These are phyloP conservation scores for Bombus affinis DNA, from an alignment of 1,140 invertebrate genomes.

Conservation along the genomic window DNA sequence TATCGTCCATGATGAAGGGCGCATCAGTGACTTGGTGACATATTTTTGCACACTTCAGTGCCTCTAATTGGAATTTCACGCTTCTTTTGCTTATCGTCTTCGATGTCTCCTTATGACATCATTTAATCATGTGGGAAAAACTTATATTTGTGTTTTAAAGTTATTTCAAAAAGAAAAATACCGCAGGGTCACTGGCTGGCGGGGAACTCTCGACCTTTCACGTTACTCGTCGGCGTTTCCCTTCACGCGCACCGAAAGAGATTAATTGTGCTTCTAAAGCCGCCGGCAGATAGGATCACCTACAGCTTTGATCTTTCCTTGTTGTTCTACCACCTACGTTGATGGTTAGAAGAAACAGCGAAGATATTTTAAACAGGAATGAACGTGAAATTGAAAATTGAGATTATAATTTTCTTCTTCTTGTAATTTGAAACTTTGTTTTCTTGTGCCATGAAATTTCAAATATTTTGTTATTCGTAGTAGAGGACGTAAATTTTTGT, in stretches of 20 bases:
- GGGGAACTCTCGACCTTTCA: too few species aligned
- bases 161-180: not conserved
- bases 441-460: not conserved
- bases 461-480: not conserved
- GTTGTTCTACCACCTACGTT: not conserved
- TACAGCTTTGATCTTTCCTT: constrained; percentile 1
- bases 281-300: not conserved
- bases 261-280: constrained; percentile 9
- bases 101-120: too few species aligned
- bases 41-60: too few species aligned
- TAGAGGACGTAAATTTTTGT: not conserved
- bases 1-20: constrained; percentile 62
- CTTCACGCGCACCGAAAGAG: constrained; percentile 18
- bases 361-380: not conserved
- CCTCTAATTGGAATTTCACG: not conserved
- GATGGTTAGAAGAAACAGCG: not conserved
- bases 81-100: not conserved
- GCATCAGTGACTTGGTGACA: constrained; percentile 54
- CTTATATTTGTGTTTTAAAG: constrained; percentile 28
- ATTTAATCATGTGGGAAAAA: not conserved
- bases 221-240: not conserved
- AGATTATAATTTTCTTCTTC: not conserved
- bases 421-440: not conserved
- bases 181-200: not conserved
- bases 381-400: not conserved